Conservation (phyloP, 2,113 vertebrate genomes). For the Brachypodius melanocephalos region DNA sequence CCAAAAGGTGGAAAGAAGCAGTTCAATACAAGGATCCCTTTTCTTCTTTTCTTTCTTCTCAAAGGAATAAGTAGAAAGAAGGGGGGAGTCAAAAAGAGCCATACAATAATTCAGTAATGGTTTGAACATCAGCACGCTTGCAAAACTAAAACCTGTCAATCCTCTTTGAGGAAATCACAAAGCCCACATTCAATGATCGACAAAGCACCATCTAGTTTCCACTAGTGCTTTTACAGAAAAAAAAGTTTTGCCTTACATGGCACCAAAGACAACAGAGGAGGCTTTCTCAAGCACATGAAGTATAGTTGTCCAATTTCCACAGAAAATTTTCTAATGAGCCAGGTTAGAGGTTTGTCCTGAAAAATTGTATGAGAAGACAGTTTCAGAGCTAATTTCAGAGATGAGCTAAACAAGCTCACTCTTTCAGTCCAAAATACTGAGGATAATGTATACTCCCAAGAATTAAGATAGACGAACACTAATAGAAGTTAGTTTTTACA, state of each 20-base stretch:
- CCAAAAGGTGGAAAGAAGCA: not conserved
- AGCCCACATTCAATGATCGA: not conserved
- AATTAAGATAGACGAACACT: not conserved
- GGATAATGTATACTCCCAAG: accelerated
- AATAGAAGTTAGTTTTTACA: not conserved
- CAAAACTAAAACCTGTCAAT: not conserved
- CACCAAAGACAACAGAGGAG: not conserved
- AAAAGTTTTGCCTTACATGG: not conserved
- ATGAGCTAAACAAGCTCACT: not conserved
- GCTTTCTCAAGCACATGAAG: not conserved
- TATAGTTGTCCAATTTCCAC: not conserved
- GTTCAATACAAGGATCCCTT: not conserved
- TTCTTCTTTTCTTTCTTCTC: not conserved
- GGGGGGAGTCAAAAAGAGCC: not conserved
- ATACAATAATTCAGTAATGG: not conserved
- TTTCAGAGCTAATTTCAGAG: not conserved
- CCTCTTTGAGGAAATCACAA: not conserved
- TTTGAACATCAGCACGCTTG: not conserved
- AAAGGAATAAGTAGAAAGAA: not conserved
- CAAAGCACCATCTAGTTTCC: not conserved
- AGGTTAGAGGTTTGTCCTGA: not conserved
- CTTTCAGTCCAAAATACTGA: not conserved
- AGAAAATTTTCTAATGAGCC: not conserved
- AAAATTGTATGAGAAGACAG: not conserved
- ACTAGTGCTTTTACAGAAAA: not conserved